Base-by-base conservation (phyloP, 30 jellyfish, hydroid and myxozoan species). In the Sanderia malayensis region DNA sequence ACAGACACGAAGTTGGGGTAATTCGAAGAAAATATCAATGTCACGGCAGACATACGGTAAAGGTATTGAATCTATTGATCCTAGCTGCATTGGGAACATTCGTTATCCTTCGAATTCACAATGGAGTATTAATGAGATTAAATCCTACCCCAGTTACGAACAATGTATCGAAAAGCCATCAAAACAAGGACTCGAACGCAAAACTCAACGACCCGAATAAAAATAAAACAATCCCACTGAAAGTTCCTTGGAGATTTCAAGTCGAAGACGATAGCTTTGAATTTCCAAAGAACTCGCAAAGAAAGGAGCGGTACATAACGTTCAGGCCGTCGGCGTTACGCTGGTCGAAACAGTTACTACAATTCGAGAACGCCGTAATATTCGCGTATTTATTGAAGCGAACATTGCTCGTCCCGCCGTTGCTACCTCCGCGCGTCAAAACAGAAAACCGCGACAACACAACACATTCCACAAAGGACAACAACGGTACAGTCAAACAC, bases 231-330 rank as follows among this genome's bases (percentile, higher is more conserved):
- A 52, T 73, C 21, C 71, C 33, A 2, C 25, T 67, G 79, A 75
- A 78, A 65, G 92, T 89, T 0, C 97, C 97, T 33, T 89, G 97
- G 97, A 67, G 95, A 52, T 89, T 34, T 44, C 97, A 89, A 20
- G 58, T 70, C 31, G 97, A 89, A 31, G 95, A 89, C 64, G 97
- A 89, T 47, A 94, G 95, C 15, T 89, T 89, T 65, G 81, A 75
- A 20, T 89, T 89, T 64, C 95, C 95, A 32, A 52, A 20, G 20
- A 11, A 26, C 17, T n/a, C n/a, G n/a, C 31, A 61, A 1, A 26
- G 31, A 17, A 46, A 46, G 41, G 86, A 63, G 52, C 47, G 68
- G 23, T 89, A 6, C 44, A 62, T 89, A 18, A 57, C 84, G 30
- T 89, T 81, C 58, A 81, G 67, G 58, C 88, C 90, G 23, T 8